These are phyloP conservation scores for Neria commutata DNA, from an alignment of 2,888 invertebrate genomes.

Conservation along the genomic window DNA sequence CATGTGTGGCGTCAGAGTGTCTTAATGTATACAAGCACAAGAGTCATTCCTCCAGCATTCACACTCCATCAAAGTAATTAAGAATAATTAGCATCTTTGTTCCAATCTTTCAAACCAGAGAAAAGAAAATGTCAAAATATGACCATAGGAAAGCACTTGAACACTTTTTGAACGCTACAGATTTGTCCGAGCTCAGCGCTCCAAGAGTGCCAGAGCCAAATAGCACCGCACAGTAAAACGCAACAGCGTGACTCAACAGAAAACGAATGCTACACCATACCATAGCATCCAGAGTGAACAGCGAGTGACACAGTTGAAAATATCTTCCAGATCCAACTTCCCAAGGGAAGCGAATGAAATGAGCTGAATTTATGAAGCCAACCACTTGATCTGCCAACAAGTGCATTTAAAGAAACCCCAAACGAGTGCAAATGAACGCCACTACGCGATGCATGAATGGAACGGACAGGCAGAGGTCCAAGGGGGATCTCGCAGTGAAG, in stretches of 20 bases:
- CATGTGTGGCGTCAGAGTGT: no score
- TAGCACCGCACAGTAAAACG: constrained; percentile 33
- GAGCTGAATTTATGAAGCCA: constrained; percentile 48
- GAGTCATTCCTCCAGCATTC: no score
- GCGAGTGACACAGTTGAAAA: not conserved
- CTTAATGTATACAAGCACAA: no score
- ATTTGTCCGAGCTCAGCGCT: not conserved
- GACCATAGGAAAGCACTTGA: constrained; percentile 19
- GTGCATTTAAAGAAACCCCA: constrained; percentile 51
- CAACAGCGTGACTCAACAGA: constrained; percentile 42
- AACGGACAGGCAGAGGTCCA: not conserved
- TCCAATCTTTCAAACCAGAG: not conserved
- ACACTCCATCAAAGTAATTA: constrained; percentile 18
- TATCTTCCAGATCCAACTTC: constrained; percentile 15
- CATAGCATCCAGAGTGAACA: constrained; percentile 6
- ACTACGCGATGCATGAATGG: constrained; percentile 11
- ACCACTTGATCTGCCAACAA: constrained; percentile 53
- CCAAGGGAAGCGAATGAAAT: constrained; percentile 47
- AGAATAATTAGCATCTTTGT: constrained; percentile 29
- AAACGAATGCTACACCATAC: not conserved
- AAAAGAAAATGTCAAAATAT: constrained; percentile 21
- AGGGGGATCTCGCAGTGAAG: not conserved
- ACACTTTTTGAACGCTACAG: not conserved
- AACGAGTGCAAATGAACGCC: constrained; percentile 49
- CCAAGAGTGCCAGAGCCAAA: not conserved